A percentile compares a stretch with the other conserved stretches of the same genome.
Conservation (phyloP, 2,888 invertebrate genomes). For the Yponomeuta cagnagella region DNA sequence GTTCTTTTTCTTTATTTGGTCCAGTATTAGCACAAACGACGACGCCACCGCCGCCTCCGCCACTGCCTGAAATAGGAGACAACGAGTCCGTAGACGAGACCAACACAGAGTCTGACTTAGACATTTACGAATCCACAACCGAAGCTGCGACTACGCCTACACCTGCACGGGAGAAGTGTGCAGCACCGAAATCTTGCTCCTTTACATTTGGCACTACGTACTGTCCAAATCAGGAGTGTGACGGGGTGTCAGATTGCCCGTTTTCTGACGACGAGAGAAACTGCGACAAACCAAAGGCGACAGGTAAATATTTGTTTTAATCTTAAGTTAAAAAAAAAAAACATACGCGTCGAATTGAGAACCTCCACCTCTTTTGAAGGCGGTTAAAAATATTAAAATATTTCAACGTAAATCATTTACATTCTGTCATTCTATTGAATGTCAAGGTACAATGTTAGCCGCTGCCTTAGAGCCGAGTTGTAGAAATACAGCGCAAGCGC, state of each 20-base stretch:
- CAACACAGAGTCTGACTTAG: neutral
- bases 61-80: neutral
- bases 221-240: slow-evolving; percentile 29
- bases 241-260: slow-evolving; percentile 30
- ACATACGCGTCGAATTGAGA: no score
- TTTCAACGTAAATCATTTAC: no score
- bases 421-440: no score
- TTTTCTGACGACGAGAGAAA: slow-evolving; percentile 31
- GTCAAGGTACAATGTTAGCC: no score
- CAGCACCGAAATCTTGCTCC: neutral
- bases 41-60: neutral
- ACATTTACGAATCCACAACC: neutral
- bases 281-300: slow-evolving; percentile 23
- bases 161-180: neutral
- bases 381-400: no score
- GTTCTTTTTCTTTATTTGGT: neutral
- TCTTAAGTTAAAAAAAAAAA: neutral
- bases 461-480: no score
- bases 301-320: slow-evolving; percentile 28
- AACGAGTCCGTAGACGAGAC: neutral
- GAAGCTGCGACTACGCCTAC: neutral
- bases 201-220: slow-evolving; percentile 13
- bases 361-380: no score
- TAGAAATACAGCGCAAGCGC: no score
- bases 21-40: neutral